phyloP scores from a whole-genome alignment of 2,113 vertebrate species.

The Cyanoderma ruficeps region DNA sequence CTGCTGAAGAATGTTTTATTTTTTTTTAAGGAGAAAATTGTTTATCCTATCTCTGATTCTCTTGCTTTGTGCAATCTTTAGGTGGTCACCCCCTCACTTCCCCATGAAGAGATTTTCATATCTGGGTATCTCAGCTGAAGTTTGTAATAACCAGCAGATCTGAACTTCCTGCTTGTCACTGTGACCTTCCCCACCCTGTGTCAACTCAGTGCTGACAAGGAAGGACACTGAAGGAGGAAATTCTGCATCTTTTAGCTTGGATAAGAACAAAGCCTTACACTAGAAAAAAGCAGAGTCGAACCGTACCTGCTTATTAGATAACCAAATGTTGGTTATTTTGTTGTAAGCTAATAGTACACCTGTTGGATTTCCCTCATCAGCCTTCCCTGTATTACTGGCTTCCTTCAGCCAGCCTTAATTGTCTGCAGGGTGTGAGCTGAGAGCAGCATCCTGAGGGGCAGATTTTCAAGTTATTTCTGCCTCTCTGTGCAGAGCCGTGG shows the following conservation, averaged over 20 bases:
- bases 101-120: neutral
- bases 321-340: neutral
- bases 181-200: conserved; percentile 15
- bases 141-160: neutral
- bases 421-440: neutral
- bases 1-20: neutral
- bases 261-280: neutral
- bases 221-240: neutral
- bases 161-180: neutral
- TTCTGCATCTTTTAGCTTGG: neutral
- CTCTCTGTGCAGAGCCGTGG: rapidly evolving
- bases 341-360: neutral
- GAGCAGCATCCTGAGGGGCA: neutral
- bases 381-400: neutral
- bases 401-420: neutral
- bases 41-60: neutral
- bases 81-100: neutral
- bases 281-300: neutral
- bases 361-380: neutral
- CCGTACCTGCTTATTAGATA: neutral
- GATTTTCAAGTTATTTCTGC: neutral
- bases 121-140: neutral
- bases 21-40: neutral
- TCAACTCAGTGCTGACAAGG: neutral
- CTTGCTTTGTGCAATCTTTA: neutral